Conservation (phyloP, 2,797 vertebrate genomes). For the Botia almorhae region DNA sequence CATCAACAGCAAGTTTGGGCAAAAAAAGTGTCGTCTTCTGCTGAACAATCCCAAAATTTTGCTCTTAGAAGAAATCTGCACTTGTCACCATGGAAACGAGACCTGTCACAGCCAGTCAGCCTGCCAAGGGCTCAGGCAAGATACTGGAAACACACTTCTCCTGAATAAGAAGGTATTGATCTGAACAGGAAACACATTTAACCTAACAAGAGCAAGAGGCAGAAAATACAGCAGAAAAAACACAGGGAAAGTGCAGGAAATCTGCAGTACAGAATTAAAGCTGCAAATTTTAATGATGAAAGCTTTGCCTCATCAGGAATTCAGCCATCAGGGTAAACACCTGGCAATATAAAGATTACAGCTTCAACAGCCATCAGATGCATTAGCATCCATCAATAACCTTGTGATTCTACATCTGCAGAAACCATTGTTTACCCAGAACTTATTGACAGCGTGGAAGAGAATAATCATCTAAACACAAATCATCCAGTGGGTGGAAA, state of each 20-base stretch:
- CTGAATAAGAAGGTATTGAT: constrained; percentile 52
- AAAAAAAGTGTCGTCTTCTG: neutral
- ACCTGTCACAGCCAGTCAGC: constrained; percentile 42
- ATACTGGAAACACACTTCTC: constrained; percentile 44
- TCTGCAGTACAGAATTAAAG: neutral
- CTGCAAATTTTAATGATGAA: neutral
- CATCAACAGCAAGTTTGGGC: too few species aligned
- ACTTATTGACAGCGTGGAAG: too few species aligned
- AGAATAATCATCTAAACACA: too few species aligned
- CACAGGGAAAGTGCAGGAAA: neutral
- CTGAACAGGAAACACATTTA: constrained; percentile 42
- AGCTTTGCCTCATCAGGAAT: constrained; percentile 12
- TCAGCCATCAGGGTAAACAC: constrained; percentile 54
- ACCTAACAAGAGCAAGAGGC: constrained; percentile 1
- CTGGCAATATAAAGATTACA: constrained; percentile 37
- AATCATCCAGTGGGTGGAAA: too few species aligned
- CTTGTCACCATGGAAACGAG: constrained; percentile 9
- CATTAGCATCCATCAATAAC: neutral
- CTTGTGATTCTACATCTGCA: neutral
- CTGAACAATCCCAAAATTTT: too few species aligned
- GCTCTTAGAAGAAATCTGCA: neutral
- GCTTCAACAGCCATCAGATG: constrained; percentile 10
- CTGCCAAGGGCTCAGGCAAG: constrained; percentile 58
- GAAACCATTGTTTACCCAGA: too few species aligned
- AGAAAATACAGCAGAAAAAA: neutral